Conservation (phyloP, 92 coral and sea anemone genomes). For the Zoanthus gigantus region DNA sequence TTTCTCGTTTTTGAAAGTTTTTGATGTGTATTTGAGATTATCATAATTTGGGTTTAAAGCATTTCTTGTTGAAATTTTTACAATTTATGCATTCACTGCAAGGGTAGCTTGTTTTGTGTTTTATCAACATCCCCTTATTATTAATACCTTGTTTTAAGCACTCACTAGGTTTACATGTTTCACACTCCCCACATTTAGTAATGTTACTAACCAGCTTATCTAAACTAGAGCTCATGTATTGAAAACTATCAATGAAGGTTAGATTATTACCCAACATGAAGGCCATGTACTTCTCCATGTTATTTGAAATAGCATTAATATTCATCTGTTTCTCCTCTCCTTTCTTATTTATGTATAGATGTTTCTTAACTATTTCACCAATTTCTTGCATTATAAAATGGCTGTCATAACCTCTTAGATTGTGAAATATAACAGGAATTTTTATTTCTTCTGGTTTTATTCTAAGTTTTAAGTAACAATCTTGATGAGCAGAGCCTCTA, state of each 20-base stretch:
- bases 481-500: constrained; percentile 56
- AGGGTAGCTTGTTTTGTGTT: not conserved
- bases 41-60: not conserved
- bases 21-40: constrained; percentile 4
- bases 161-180: not conserved
- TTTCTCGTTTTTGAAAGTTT: not conserved
- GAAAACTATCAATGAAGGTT: constrained; percentile 46
- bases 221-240: constrained; percentile 48
- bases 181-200: not conserved
- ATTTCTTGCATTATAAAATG: constrained; percentile 30
- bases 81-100: not conserved
- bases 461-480: constrained; percentile 36
- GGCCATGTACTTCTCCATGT: constrained; percentile 61
- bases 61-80: not conserved
- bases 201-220: constrained; percentile 36
- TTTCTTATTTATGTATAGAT: not conserved
- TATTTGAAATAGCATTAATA: constrained; percentile 46
- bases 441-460: constrained; percentile 11
- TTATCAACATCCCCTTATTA: not conserved
- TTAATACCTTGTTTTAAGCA: not conserved
- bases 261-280: constrained; percentile 48
- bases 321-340: constrained; percentile 13
- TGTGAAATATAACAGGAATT: constrained; percentile 43
- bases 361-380: constrained; percentile 22
- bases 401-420: not conserved